Conservation (phyloP, 2,888 invertebrate genomes). For the Monoplex corrugatus region DNA sequence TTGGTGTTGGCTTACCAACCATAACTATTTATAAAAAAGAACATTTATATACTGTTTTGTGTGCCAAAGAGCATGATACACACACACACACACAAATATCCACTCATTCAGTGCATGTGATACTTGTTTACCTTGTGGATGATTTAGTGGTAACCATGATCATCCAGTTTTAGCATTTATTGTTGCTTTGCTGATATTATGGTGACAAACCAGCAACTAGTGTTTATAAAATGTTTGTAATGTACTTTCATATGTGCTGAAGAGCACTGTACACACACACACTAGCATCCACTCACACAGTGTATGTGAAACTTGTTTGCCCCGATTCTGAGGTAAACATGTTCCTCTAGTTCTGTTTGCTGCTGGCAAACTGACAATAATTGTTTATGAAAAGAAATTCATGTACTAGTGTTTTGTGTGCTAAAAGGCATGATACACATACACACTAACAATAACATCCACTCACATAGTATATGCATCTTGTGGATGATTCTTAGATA, state of each 20-base stretch:
- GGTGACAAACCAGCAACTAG: not conserved
- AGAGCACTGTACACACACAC: too few species aligned
- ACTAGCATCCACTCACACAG: not conserved
- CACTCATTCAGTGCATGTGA: slow-evolving; percentile 23
- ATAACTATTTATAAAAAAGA: too few species aligned
- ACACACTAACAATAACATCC: not conserved
- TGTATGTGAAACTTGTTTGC: not conserved
- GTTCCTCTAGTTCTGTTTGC: not conserved
- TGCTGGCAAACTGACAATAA: not conserved
- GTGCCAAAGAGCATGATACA: too few species aligned
- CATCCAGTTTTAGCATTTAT: not conserved
- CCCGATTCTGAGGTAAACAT: too few species aligned
- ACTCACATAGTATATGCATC: not conserved
- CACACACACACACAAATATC: slow-evolving; percentile 26
- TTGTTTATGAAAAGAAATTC: not conserved
- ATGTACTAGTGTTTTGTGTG: not conserved
- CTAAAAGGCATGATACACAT: not conserved
- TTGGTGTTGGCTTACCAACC: too few species aligned
- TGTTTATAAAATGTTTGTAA: not conserved
- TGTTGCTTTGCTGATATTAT: not conserved
- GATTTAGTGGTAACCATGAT: not conserved
- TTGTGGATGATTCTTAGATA: too few species aligned
- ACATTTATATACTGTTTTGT: not conserved
- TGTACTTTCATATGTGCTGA: not conserved
- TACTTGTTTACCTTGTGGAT: not conserved